These are phyloP conservation scores for Lycaon pictus DNA, from an alignment of 2,113 vertebrate species.

Conservation along the genomic window DNA sequence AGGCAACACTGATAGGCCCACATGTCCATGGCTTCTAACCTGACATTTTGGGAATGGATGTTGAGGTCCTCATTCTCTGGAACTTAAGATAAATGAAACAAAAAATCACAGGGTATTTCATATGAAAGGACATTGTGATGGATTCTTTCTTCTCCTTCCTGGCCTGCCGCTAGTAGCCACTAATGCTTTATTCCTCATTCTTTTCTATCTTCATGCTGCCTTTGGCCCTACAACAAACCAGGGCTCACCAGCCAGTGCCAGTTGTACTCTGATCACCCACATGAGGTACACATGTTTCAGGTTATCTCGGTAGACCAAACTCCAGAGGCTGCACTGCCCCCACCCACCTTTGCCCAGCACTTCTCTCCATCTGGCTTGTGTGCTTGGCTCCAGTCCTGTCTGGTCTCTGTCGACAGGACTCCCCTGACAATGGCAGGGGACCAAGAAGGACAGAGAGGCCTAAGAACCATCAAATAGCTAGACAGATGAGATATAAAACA, in stretches of 20 bases:
- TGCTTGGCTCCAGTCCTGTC: not conserved
- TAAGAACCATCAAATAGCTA: not conserved
- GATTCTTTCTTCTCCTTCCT: not conserved
- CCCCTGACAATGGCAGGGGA: not conserved
- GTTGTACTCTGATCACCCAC: not conserved
- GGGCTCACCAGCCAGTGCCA: not conserved
- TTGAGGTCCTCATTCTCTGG: not conserved
- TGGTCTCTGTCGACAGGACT: no score
- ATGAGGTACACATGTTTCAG: rapidly evolving
- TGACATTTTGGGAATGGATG: not conserved
- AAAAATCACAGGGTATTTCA: not conserved
- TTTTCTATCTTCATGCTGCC: not conserved
- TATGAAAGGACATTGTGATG: not conserved
- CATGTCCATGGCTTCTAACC: not conserved
- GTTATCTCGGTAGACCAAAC: not conserved
- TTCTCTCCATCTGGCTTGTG: not conserved
- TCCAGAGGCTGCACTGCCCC: not conserved
- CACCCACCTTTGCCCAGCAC: not conserved
- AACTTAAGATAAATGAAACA: not conserved
- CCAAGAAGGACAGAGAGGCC: not conserved
- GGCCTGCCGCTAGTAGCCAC: not conserved
- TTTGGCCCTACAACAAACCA: not conserved
- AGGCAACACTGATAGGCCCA: no score
- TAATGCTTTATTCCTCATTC: not conserved
- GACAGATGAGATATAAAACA: not conserved